These are phyloP conservation scores for Acanthisitta chloris DNA, from an alignment of 2,113 vertebrate genomes.

Conservation along the genomic window DNA sequence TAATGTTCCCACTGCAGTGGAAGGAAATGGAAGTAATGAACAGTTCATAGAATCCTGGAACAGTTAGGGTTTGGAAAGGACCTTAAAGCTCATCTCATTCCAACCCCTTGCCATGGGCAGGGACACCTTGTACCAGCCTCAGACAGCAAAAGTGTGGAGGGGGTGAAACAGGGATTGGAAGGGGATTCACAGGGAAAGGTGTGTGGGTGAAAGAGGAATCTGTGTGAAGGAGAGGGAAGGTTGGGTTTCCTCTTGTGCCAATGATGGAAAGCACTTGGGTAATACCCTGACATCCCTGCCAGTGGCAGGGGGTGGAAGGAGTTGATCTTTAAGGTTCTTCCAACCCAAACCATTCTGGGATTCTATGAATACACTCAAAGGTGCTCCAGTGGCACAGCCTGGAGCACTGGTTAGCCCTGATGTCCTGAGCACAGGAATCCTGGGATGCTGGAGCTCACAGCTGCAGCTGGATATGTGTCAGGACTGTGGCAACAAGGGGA, in stretches of 20 bases:
- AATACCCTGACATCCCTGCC: not conserved
- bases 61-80: not conserved
- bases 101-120: not conserved
- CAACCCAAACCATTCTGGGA: not conserved
- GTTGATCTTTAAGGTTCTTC: not conserved
- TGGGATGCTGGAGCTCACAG: rapidly evolving
- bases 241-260: not conserved
- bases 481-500: not conserved
- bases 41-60: not conserved
- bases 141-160: not conserved
- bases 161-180: not conserved
- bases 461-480: not conserved
- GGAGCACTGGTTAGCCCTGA: not conserved
- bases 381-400: not conserved
- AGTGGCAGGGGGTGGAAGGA: not conserved
- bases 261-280: not conserved
- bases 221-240: not conserved
- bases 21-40: not conserved
- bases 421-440: not conserved
- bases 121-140: not conserved
- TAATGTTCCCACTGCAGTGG: not conserved
- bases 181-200: not conserved
- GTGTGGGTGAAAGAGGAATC: not conserved
- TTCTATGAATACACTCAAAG: not conserved
- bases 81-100: not conserved